Evolutionary conservation across 2,888 invertebrate genomes (phyloP).

Genomic region (Hemaris fuciformis): DNA sequence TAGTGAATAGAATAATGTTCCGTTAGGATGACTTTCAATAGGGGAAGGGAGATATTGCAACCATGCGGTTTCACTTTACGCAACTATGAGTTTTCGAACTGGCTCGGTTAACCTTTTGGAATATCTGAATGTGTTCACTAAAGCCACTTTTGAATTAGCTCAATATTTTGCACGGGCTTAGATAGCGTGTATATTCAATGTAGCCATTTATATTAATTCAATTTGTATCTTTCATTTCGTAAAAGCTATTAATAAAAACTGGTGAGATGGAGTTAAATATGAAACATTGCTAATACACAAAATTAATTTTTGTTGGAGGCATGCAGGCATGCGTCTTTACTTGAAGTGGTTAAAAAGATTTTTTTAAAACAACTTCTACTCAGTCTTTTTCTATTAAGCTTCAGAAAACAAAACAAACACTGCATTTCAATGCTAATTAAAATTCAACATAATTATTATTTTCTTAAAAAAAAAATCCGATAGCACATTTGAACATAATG

Average conservation of each 20-base stretch:
- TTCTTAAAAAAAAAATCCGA: neutral
- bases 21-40: slow-evolving; percentile 56
- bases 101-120: slow-evolving; percentile 18
- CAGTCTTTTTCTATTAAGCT: neutral
- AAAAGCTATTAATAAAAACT: neutral
- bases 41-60: slow-evolving; percentile 33
- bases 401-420: neutral
- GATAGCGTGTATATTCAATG: neutral
- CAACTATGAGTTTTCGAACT: slow-evolving; percentile 30
- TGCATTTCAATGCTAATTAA: neutral
- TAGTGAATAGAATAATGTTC: slow-evolving; percentile 60
- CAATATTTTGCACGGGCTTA: neutral
- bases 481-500: slow-evolving; percentile 5
- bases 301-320: neutral
- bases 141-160: slow-evolving; percentile 12
- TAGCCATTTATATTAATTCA: neutral
- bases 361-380: no score
- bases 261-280: neutral
- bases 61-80: slow-evolving; percentile 25
- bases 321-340: neutral
- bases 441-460: slow-evolving; percentile 2
- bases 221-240: neutral
- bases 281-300: neutral
- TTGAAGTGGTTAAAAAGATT: neutral
- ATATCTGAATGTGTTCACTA: slow-evolving; percentile 19